Conservation (phyloP, 2,888 invertebrate species). For the Apantesis nais region DNA sequence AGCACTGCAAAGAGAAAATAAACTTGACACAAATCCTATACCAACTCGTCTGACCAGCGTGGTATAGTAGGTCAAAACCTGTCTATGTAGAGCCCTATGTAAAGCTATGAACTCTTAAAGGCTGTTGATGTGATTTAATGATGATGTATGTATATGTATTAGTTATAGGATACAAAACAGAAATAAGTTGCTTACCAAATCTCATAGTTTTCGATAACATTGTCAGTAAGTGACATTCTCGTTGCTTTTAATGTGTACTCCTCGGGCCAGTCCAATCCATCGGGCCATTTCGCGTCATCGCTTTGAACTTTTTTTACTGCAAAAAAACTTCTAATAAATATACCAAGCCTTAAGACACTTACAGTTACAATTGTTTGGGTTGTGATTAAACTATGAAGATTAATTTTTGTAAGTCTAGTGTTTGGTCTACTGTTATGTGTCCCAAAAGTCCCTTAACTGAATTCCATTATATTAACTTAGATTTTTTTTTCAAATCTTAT, state of each 20-base stretch:
- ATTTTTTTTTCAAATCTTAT: background rate
- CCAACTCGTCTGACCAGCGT: too few relatives aligned
- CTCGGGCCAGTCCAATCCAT: conserved; percentile 56
- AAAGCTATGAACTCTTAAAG: too few relatives aligned
- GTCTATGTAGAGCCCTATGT: too few relatives aligned
- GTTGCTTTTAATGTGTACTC: conserved; percentile 56
- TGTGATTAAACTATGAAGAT: background rate
- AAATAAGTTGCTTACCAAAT: conserved; percentile 57
- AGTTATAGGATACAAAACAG: background rate
- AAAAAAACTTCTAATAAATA: background rate
- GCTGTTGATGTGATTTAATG: too few relatives aligned
- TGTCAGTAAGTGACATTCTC: conserved; percentile 59
- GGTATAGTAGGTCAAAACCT: too few relatives aligned
- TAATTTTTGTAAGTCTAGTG: too few relatives aligned
- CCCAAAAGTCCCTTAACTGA: background rate
- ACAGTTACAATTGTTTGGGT: background rate
- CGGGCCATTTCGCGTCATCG: background rate
- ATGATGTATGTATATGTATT: too few relatives aligned
- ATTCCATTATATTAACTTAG: background rate
- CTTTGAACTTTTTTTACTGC: conserved; percentile 29
- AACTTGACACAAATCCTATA: too few relatives aligned
- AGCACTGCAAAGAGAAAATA: too few relatives aligned
- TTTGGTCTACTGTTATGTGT: background rate
- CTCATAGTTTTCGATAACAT: conserved; percentile 58
- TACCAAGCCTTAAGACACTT: background rate